Base-by-base conservation (phyloP, 1,140 invertebrate species). In the Danaus melanippus region DNA sequence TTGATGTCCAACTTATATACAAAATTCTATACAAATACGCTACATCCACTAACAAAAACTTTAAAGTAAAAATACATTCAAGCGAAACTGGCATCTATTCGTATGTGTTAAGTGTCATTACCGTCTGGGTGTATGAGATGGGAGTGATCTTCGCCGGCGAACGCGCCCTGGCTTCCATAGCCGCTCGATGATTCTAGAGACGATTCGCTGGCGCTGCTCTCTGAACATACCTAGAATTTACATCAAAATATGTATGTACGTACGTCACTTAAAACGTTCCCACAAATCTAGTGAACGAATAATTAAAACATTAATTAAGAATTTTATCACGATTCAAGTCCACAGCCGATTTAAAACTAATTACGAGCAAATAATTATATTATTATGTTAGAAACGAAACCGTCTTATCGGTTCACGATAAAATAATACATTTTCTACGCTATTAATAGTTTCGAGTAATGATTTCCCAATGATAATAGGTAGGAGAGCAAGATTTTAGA, bases 161-260 rank as follows among this genome's bases (percentile, higher is more conserved):
- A 89, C 9, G 91, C 91, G 15, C 90, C 92, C 66, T 93, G 92
- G 68, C 92, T 94, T 44, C 92, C 92, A 66, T 93, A 94, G 9
- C 92, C 92, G 72, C 91, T 93, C n/a, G 91, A 93, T 0, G 92
- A 93, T 64, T 93, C 92, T 42, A 93, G 69, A 3, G 92, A 93
- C 42, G 92, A 93, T 63, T 94, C 92, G 50, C 92, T 93, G 1
- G 92, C 92, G 59, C 91, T 91, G 56, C 90, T 91, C 65, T 92
- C 91, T 62, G 81, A 86, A 50, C 86, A 88, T 1, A 86, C 84
- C 86, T 88, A 70, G 0, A 74, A 66, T 57, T 12, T 44, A 61
- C 44, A 54, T 7, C 7, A 0, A n/a, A n/a, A 41, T 44, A 32
- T 32, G 21, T 32, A 32, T 32, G 21, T 32, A 32, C 7, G 21